Evolutionary conservation across 2,888 invertebrate species (phyloP), one percentile per base, ranked within the genome.

Genomic region (Dendrolimus pini): DNA sequence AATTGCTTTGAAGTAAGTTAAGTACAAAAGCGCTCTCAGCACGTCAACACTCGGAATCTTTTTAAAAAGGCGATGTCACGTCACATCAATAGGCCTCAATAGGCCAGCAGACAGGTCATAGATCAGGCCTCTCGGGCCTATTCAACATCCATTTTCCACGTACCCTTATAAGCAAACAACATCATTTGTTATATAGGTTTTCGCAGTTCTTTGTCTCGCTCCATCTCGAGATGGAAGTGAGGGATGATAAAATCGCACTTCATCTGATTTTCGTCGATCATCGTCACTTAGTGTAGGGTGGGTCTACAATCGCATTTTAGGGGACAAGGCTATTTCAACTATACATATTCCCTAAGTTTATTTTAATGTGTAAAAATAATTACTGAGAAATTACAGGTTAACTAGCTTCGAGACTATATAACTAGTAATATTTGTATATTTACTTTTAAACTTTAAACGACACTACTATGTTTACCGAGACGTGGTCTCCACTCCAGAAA

Each of bases 241-340:
- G 79, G 85, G 89, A 88, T 90, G 85, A 89, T 89, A 90, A 88
- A 89, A 89, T 87, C 82, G 87, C 89, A 85, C 85, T 89, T 84
- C 86, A 89, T 88, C 78, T 83, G 74, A 62, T 86, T 89, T 90
- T 89, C 87, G 89, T 89, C 83, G 89, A 90, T 90, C 90, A 90
- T 85, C 88, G 87, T 89, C 89, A 89, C 90, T 89, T 90, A 89
- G 80, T 65, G 70, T 68, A 61, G 70, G 75, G 83, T 77, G 79
- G 3, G 6, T 30, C 30, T 30, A 30, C 30, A 30, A 30, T 30
- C 30, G 30, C 30, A 30, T 30, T 0, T 30, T 30, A 30, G 30
- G 6, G 30, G 30, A 30, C 6, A 30, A 30, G 30, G 30, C 30
- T 30, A 6, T 30, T 30, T 30, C 3, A 3, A 30, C 30, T 30